Percentiles rank a stretch among this genome's conserved stretches.
These are phyloP conservation scores for Diorhabda elongata DNA, from an alignment of 1,140 invertebrate species.

Conservation along the genomic window DNA sequence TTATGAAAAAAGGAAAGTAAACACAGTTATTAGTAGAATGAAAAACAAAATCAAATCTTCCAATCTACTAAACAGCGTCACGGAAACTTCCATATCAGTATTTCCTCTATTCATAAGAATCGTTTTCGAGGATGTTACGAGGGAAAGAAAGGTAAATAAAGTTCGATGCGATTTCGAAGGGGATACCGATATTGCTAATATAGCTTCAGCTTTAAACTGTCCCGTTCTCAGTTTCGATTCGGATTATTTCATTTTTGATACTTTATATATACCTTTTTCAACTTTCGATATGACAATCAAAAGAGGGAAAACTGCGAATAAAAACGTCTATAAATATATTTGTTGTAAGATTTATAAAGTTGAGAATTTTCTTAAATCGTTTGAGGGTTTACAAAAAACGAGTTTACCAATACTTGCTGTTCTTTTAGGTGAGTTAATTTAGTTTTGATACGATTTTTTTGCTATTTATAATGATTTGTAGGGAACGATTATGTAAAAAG, in stretches of 20 bases:
- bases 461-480: conserved; percentile 51
- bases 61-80: conserved; percentile 48
- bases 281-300: conserved; percentile 47
- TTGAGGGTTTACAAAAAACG: conserved; percentile 61
- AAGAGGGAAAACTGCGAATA: conserved; percentile 21
- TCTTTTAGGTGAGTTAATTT: conserved; percentile 56
- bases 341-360: conserved; percentile 69
- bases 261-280: conserved; percentile 74
- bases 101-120: conserved; percentile 68
- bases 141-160: conserved; percentile 59
- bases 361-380: conserved; percentile 61
- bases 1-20: conserved; percentile 69
- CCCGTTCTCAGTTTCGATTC: conserved; percentile 86
- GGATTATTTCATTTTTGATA: conserved; percentile 85
- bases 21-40: conserved; percentile 61
- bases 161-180: conserved; percentile 80
- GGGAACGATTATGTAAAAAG: conserved; percentile 84
- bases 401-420: conserved; percentile 73
- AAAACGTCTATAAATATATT: conserved; percentile 48
- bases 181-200: conserved; percentile 74
- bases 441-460: no score
- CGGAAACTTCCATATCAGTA: conserved; percentile 51
- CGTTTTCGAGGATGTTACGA: conserved; percentile 66
- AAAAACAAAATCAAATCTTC: conserved; percentile 58
- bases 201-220: conserved; percentile 71